Evolutionary conservation across 2,888 invertebrate genomes (phyloP), one percentile per base, ranked within the genome.

Genomic region (Chymomyza procnemis): DNA sequence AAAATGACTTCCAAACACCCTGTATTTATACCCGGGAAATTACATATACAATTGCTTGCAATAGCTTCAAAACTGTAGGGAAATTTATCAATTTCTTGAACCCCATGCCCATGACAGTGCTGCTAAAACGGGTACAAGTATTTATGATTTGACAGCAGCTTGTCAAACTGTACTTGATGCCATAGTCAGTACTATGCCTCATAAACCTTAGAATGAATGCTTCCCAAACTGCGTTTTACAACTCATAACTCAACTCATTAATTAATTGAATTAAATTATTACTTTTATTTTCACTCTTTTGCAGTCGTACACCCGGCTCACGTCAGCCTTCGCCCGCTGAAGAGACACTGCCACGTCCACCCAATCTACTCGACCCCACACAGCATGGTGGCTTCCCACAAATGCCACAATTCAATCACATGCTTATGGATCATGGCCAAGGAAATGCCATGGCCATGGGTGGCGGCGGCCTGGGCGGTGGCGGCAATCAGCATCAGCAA

Each of bases 281-380:
- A 34, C 12, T 34, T 14, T 52, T 6, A 30, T 26, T 58, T 61
- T 12, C n/a, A n/a, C n/a, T 0, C 4, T 12, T 41, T 62, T 52
- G 18, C 64, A 96, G 96, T 91, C 96, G 97, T 85, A 96, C 96
- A 76, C 96, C 96, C 50, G 96, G 97, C 63, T 97, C 97, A 87
- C 94, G 97, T 87, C 97, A 97, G 91, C 97, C 97, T 72, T 97
- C 97, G 54, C 97, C 97, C 60, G 96, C 96, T 16, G 97, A 97
- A 91, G 90, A 90, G 85, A 92, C 91, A 70, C 90, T 91, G 78
- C 92, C 92, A 80, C 92, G 93, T 61, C 93, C 92, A 64, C 91
- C 93, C 69, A 88, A 88, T 58, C 67, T 90, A 64, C 80, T 91
- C n/a, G 91, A 91, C 79, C 89, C 88, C 58, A 72, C 86, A 48